Base-by-base conservation (phyloP, 2,888 invertebrate genomes). In the Ophonus ardosiacus region DNA sequence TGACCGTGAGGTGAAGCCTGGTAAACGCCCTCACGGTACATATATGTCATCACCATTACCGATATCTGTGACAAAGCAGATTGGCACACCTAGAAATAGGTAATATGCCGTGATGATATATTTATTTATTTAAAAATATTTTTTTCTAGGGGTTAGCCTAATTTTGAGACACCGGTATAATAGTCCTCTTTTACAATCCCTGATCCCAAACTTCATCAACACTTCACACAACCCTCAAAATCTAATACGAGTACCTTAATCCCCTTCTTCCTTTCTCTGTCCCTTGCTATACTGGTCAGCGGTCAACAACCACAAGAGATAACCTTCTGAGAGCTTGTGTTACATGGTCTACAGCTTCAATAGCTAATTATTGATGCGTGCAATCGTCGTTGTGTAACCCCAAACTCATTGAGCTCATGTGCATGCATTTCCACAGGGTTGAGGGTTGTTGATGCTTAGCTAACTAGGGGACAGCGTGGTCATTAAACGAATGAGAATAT, bases 361-460 rank as follows among this genome's bases (percentile, higher is more conserved):
- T 68, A n/a, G 38, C 68, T 68, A 68, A 68, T 68, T 68, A 68
- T 68, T 68, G 68, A 68, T 68, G 68, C 68, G 68, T 68, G 38
- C 68, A 68, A 68, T 68, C 38, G 68, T 15, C n/a, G 68, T 68
- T 68, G 68, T 68, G 8, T 18, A 10, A 24, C 63, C 21, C 8
- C 10, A 13, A 21, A 10, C 18, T 63, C 65, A 31, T 65, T 6
- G 31, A n/a, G 68, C 31, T 38, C 18, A 15, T 68, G 24, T 68
- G 68, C 13, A 24, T 63, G 68, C 24, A 65, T 13, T 63, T 63
- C 6, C 21, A 18, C 13, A n/a, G 38, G 38, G 68, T 38, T 68
- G 68, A 10, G 18, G 18, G 63, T 3, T 59, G 59, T 59, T 59
- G 59, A 21, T 21, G 10, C 63, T 21, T 63, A 63, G 18, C 0